phyloP scores from a whole-genome alignment of 2,113 vertebrate species.

The Microtus pennsylvanicus region DNA sequence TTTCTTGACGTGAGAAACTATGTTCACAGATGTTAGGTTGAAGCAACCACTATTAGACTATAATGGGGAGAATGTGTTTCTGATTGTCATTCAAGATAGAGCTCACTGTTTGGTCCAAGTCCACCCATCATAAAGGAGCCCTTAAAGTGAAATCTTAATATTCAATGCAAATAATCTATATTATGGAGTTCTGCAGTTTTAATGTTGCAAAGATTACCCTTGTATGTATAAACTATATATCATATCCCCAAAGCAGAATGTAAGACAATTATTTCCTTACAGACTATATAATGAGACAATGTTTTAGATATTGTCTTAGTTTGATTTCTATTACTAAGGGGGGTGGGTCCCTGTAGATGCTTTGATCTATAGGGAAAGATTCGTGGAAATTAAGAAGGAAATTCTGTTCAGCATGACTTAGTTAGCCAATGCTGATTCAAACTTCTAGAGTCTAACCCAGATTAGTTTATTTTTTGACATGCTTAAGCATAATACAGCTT shows the following conservation, averaged over 20 bases:
- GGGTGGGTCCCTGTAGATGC: background rate
- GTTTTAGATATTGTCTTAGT: background rate
- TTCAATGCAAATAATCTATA: background rate
- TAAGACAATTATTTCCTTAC: background rate
- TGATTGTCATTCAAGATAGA: background rate
- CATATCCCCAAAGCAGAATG: background rate
- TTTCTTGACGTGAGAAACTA: background rate
- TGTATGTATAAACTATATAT: background rate
- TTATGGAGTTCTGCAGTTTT: background rate
- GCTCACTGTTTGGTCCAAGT: background rate
- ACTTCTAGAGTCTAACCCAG: background rate
- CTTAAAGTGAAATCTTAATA: background rate
- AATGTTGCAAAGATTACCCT: background rate
- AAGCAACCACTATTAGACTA: background rate
- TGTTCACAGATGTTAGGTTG: background rate
- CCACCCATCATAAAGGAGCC: background rate
- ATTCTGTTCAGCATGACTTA: background rate
- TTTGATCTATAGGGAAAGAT: background rate
- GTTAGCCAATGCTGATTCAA: background rate
- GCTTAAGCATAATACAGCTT: background rate
- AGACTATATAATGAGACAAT: background rate
- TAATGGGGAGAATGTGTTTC: background rate
- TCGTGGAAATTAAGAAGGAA: background rate
- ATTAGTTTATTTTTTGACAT: background rate
- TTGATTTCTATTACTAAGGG: background rate